Evolutionary conservation across 2,113 vertebrate species (phyloP).

Genomic region (Megaceryle maxima): DNA sequence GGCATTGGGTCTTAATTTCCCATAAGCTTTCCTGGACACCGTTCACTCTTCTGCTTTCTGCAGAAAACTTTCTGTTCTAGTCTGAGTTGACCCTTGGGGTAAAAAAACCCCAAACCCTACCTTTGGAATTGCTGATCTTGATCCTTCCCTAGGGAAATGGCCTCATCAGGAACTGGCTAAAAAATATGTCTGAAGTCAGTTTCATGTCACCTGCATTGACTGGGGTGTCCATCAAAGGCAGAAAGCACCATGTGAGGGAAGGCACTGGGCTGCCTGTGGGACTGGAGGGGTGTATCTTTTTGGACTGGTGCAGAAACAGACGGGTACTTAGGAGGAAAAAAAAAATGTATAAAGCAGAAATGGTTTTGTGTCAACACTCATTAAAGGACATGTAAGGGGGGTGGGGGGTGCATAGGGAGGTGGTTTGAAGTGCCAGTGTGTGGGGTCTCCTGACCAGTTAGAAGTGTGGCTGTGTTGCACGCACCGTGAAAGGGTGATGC

Average conservation of each 20-base stretch:
- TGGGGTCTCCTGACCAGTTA: fast-evolving
- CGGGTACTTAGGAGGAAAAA: fast-evolving
- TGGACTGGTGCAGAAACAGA: not conserved
- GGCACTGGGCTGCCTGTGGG: not conserved
- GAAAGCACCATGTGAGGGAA: not conserved
- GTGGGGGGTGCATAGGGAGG: too few relatives aligned
- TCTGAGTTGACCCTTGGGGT: not conserved
- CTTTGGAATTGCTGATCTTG: not conserved
- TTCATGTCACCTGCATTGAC: not conserved
- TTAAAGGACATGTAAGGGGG: fast-evolving
- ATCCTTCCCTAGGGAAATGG: not conserved
- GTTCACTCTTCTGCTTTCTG: not conserved
- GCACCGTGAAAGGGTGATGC: fast-evolving
- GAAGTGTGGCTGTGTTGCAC: fast-evolving
- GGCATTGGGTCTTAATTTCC: not conserved
- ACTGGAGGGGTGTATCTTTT: not conserved
- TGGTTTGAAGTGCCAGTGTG: not conserved
- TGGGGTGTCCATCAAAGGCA: not conserved
- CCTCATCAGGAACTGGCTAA: not conserved
- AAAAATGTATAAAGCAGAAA: not conserved
- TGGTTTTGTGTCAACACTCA: fast-evolving
- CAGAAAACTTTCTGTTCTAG: not conserved
- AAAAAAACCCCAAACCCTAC: not conserved
- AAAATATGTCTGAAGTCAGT: not conserved
- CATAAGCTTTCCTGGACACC: not conserved